phyloP scores from a whole-genome alignment of 92 coral and sea anemone genomes.

The Palythoa caribaeorum region DNA sequence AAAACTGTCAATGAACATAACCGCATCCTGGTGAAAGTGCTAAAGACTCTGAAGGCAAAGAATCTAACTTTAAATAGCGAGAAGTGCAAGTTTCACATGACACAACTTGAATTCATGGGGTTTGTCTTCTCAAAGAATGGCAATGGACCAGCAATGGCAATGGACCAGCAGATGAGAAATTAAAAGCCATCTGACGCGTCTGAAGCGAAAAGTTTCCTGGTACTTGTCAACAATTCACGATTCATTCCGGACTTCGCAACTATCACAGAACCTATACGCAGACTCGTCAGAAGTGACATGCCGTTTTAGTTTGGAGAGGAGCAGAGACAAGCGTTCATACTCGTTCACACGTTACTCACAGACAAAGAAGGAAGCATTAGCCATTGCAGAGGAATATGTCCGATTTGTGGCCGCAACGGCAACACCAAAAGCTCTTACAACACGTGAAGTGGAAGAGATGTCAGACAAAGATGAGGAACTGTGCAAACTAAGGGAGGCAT shows the following conservation, averaged over 20 bases:
- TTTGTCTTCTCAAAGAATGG: conserved; percentile 38
- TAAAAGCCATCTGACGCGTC: conserved; percentile 21
- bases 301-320: conserved; percentile 34
- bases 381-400: too few species aligned
- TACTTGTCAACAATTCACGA: conserved; percentile 29
- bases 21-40: conserved; percentile 10
- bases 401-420: too few species aligned
- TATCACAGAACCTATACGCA: conserved; percentile 34
- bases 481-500: too few species aligned
- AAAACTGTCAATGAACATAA: conserved; percentile 15
- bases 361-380: background rate
- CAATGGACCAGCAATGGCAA: conserved; percentile 41
- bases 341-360: too few species aligned
- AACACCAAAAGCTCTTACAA: too few species aligned
- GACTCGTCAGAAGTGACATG: conserved; percentile 18
- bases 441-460: too few species aligned
- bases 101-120: conserved; percentile 31
- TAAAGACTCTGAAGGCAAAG: conserved; percentile 11
- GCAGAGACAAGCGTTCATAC: background rate
- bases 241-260: conserved; percentile 39
- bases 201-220: conserved; percentile 24
- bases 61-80: conserved; percentile 15
- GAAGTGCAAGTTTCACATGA: conserved; percentile 27
- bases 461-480: too few species aligned
- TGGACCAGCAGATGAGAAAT: too few species aligned